Conservation (phyloP, 1,140 invertebrate species). For the Onthophagus taurus region DNA sequence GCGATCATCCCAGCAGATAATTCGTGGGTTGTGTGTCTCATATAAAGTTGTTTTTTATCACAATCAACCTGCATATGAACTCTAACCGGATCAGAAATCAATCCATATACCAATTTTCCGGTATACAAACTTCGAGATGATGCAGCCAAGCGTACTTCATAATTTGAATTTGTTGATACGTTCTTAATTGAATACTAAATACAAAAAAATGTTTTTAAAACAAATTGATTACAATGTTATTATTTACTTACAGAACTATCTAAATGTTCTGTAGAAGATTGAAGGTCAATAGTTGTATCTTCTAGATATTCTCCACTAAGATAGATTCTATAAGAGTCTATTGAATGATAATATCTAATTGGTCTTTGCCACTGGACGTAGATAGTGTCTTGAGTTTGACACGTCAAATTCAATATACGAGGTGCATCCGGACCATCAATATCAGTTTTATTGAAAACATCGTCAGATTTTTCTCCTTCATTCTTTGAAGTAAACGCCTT, state of each 20-base stretch:
- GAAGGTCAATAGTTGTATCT: slow-evolving; percentile 51
- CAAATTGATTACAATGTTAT: slow-evolving; percentile 3
- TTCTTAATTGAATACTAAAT: slow-evolving; percentile 63
- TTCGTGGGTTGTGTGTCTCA: slow-evolving; percentile 47
- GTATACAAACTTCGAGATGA: slow-evolving; percentile 59
- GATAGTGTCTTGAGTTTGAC: slow-evolving; percentile 63
- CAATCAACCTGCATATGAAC: slow-evolving; percentile 59
- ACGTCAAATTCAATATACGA: slow-evolving; percentile 70
- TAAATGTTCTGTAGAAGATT: slow-evolving; percentile 47
- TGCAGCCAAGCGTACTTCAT: slow-evolving; percentile 64
- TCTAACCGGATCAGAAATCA: slow-evolving; percentile 51
- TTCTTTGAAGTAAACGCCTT: slow-evolving; percentile 65
- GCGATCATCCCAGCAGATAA: slow-evolving; percentile 63
- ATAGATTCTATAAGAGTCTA: slow-evolving; percentile 73
- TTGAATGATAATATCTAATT: slow-evolving; percentile 57
- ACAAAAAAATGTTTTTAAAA: slow-evolving; percentile 9
- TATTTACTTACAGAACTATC: slow-evolving; percentile 48
- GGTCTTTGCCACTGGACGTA: slow-evolving; percentile 75
- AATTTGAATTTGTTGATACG: slow-evolving; percentile 61
- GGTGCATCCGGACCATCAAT: slow-evolving; percentile 72
- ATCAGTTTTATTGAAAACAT: slow-evolving; percentile 66
- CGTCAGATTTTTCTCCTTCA: slow-evolving; percentile 63
- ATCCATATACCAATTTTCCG: slow-evolving; percentile 54
- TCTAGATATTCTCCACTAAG: slow-evolving; percentile 46
- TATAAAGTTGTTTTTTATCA: slow-evolving; percentile 49